Base-by-base conservation (phyloP, 2,888 invertebrate species). In the Tetranychus truncatus region DNA sequence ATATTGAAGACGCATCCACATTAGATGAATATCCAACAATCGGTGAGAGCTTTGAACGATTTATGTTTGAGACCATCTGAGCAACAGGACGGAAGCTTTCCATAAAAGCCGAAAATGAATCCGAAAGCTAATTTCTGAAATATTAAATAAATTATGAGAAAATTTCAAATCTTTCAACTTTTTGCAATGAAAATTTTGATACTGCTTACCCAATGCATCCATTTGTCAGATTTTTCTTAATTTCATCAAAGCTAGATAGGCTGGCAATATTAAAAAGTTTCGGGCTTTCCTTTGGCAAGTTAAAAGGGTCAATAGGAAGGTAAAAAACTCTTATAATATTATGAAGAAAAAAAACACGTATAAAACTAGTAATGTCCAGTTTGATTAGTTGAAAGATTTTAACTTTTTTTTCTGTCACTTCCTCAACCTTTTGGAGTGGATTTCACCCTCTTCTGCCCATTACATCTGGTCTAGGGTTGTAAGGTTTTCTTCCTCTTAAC, bases 1-100 rank as follows among this genome's bases (percentile, higher is more conserved):
- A 81, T 95, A 96, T 84, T 99, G 97, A 71, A 99, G 84, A 21
- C 97, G 84, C 24, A 95, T 91, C 96, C 97, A 97, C 96, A 99
- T 97, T n/a, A 99, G 85, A 81, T 97, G 95, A 91, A 81, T 93
- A 92, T 80, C 95, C 95, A 0, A 95, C 93, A 20, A 96, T 91
- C 0, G 96, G 96, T 74, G 94, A 83, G 89, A 96, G 91, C 81
- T 90, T 89, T 0, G 91, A 88, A 80, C 94, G 90, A 9, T 83
- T 84, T 82, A 91, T 89, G 75, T 95, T 91, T 0, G 95, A 91
- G 0, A 95, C 91, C 92, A 96, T 95, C 85, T 96, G 95, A 0
- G 95, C 95, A 77, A 92, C 90, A 18, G 90, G 89, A 78, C 92
- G 88, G 83, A 96, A 96, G 83, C 92, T 92, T 82, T 95, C 92